These are phyloP conservation scores for Parascotia fuliginaria DNA, from an alignment of 2,888 invertebrate genomes.

Conservation along the genomic window DNA sequence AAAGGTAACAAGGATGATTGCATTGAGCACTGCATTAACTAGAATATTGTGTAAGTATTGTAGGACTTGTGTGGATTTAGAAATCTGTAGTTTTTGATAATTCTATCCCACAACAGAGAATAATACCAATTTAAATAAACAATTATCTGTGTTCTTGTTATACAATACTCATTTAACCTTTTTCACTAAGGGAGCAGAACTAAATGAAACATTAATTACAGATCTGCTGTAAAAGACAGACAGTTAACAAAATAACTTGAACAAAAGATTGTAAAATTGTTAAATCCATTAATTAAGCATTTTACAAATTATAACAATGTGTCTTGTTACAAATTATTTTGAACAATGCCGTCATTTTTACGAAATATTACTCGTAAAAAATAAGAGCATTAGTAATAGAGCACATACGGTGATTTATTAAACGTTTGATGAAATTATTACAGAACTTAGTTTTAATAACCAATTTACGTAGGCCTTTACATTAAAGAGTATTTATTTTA, in stretches of 20 bases:
- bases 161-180: too few species aligned
- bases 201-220: too few species aligned
- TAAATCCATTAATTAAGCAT: background rate
- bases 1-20: too few species aligned
- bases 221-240: too few species aligned
- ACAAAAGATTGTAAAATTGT: background rate
- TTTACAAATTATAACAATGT: background rate
- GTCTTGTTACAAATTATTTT: slow-evolving; percentile 1
- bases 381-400: slow-evolving; percentile 33
- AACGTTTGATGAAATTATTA: slow-evolving; percentile 50
- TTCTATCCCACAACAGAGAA: too few species aligned
- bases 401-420: slow-evolving; percentile 45
- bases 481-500: slow-evolving; percentile 9
- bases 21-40: too few species aligned
- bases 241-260: background rate
- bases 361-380: slow-evolving; percentile 28
- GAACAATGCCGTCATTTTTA: slow-evolving; percentile 19
- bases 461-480: slow-evolving; percentile 44
- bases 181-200: too few species aligned
- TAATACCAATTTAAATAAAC: too few species aligned
- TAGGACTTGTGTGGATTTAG: too few species aligned
- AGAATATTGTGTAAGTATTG: too few species aligned
- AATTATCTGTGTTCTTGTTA: too few species aligned
- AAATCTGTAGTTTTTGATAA: too few species aligned
- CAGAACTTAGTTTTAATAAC: slow-evolving; percentile 39